Conservation (phyloP, 1,140 invertebrate genomes). For the Papilio machaon region DNA sequence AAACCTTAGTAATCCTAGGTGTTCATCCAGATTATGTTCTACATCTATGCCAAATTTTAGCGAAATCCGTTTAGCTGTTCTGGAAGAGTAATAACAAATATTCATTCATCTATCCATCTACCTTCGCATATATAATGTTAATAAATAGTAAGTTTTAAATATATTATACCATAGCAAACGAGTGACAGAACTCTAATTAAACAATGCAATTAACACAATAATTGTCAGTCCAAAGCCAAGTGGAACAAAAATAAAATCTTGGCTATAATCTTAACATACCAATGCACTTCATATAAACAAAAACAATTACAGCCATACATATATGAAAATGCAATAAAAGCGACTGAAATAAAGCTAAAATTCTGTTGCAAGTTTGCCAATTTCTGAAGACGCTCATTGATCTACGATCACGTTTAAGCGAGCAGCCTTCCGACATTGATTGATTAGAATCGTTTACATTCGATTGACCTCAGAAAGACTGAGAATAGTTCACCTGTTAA, state of each 20-base stretch:
- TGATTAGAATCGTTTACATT: conserved; percentile 24
- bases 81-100: too few species aligned
- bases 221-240: neutral
- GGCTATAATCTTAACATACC: neutral
- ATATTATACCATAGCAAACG: neutral
- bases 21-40: too few species aligned
- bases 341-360: neutral
- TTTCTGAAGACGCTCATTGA: conserved; percentile 30
- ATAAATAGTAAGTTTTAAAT: neutral
- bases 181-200: neutral
- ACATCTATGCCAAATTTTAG: too few species aligned
- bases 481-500: conserved; percentile 18
- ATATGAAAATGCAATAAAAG: conserved; percentile 16
- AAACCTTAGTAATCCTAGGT: too few species aligned
- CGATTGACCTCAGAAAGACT: conserved; percentile 20
- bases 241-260: conserved; percentile 31
- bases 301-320: conserved; percentile 20
- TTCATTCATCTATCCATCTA: too few species aligned
- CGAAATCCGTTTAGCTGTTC: too few species aligned
- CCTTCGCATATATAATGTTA: too few species aligned
- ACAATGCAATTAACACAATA: neutral
- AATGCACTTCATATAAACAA: neutral
- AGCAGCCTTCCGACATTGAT: conserved; percentile 21
- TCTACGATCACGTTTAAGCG: conserved; percentile 11
- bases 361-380: conserved; percentile 21